Conservation (phyloP, 2,797 vertebrate species). For the Staurois parvus region DNA sequence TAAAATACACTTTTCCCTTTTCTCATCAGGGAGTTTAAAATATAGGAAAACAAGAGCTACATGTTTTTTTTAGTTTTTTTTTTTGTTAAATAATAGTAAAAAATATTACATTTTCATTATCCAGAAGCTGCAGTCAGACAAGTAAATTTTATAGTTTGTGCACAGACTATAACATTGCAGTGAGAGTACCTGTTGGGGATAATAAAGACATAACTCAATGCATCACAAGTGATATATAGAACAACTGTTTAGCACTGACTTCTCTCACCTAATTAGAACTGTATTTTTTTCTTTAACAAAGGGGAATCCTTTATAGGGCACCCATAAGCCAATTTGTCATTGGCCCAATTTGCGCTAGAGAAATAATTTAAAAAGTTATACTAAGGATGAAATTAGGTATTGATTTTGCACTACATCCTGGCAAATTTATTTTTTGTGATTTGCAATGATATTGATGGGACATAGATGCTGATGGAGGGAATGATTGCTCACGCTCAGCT, state of each 20-base stretch:
- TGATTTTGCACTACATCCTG: constrained; percentile 57
- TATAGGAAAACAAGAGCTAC: too few species aligned
- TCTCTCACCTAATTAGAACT: constrained; percentile 32
- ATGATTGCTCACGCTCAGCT: constrained; percentile 51
- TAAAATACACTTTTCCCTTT: too few species aligned
- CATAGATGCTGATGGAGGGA: constrained; percentile 51
- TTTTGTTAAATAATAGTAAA: not conserved
- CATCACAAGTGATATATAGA: constrained; percentile 3
- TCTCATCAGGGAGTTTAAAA: not conserved
- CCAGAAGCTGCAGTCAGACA: not conserved
- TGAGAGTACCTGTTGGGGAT: not conserved
- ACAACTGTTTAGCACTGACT: constrained; percentile 16
- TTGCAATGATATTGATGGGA: constrained; percentile 56
- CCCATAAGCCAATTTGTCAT: constrained; percentile 31
- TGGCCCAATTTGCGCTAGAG: constrained; percentile 32
- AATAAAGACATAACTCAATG: constrained; percentile 16
- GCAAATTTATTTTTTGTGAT: constrained; percentile 54
- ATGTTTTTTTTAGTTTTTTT: too few species aligned
- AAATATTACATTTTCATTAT: not conserved
- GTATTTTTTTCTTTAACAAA: constrained; percentile 14
- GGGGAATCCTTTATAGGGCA: constrained; percentile 37
- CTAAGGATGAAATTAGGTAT: constrained; percentile 59
- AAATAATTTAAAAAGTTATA: constrained; percentile 60
- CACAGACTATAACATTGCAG: not conserved
- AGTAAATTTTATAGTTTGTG: not conserved